Conservation (phyloP, 2,888 invertebrate genomes). For the Cataglyphis livida region DNA sequence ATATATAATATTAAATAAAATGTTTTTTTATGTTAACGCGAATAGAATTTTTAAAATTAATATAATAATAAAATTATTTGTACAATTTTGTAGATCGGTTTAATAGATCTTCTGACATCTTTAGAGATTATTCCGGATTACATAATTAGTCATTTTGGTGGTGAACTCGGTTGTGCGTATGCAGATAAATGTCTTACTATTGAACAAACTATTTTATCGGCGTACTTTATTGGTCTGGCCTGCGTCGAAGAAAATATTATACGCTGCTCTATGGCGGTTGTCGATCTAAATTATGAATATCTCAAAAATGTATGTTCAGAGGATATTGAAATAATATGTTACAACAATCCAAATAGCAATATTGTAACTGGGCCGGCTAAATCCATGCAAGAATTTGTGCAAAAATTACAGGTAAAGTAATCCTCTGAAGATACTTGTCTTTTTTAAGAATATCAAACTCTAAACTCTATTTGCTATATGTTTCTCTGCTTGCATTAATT, state of each 20-base stretch:
- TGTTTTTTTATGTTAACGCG: slow-evolving; percentile 71
- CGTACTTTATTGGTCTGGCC: slow-evolving; percentile 76
- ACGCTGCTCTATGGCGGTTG: slow-evolving; percentile 94
- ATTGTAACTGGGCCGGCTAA: slow-evolving; percentile 95
- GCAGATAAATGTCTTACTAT: slow-evolving; percentile 95
- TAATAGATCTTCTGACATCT: slow-evolving; percentile 88
- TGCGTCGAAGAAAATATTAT: slow-evolving; percentile 83
- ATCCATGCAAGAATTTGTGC: slow-evolving; percentile 84
- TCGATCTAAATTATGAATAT: slow-evolving; percentile 89
- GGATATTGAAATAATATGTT: slow-evolving; percentile 94
- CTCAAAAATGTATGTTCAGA: slow-evolving; percentile 89
- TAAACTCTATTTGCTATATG: no score
- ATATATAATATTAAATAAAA: no score
- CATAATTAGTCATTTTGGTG: slow-evolving; percentile 95
- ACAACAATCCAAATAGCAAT: slow-evolving; percentile 93
- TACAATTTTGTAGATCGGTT: slow-evolving; percentile 86
- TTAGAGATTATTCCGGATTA: slow-evolving; percentile 89
- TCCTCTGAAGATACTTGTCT: no score
- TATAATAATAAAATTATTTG: not conserved
- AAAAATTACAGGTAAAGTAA: no score
- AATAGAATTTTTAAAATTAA: slow-evolving; percentile 78
- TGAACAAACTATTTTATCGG: slow-evolving; percentile 78
- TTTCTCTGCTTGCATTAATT: no score
- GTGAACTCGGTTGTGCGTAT: slow-evolving; percentile 97
- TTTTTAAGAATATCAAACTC: no score